Conservation (phyloP, 2,113 vertebrate genomes). For the Paradoxurus hermaphroditus region DNA sequence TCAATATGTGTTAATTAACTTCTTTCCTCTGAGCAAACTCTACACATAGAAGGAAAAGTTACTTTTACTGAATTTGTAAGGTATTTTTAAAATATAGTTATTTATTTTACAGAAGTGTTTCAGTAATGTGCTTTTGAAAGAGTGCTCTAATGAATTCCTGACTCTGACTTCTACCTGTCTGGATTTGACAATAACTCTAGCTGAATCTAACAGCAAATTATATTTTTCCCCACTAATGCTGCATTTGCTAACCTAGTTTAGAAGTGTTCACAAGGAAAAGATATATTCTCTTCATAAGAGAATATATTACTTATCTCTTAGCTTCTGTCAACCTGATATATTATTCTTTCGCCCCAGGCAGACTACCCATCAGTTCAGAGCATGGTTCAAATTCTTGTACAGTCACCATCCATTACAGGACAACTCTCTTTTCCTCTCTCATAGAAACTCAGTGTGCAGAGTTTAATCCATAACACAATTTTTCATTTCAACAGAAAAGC, state of each 20-base stretch:
- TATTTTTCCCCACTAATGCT: not conserved
- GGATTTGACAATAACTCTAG: not conserved
- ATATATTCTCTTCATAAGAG: not conserved
- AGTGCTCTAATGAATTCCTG: not conserved
- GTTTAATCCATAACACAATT: not conserved
- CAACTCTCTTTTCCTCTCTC: not conserved
- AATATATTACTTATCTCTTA: constrained; percentile 1
- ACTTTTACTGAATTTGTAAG: not conserved
- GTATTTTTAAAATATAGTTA: not conserved
- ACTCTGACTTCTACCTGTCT: not conserved
- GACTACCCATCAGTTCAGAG: not conserved
- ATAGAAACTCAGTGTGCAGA: not conserved
- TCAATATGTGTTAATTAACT: not conserved
- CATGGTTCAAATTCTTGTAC: not conserved
- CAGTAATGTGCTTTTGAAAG: not conserved
- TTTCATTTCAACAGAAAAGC: not conserved
- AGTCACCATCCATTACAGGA: no score
- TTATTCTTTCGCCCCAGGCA: not conserved
- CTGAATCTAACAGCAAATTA: not conserved
- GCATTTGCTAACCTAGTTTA: not conserved
- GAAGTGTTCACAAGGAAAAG: not conserved
- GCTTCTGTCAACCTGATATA: not conserved
- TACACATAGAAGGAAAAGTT: not conserved
- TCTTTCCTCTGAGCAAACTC: not conserved
- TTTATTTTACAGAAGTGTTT: not conserved